These are phyloP conservation scores for Pocillopora damicornis DNA, from an alignment of 64 coral and sea anemone genomes.

Conservation along the genomic window DNA sequence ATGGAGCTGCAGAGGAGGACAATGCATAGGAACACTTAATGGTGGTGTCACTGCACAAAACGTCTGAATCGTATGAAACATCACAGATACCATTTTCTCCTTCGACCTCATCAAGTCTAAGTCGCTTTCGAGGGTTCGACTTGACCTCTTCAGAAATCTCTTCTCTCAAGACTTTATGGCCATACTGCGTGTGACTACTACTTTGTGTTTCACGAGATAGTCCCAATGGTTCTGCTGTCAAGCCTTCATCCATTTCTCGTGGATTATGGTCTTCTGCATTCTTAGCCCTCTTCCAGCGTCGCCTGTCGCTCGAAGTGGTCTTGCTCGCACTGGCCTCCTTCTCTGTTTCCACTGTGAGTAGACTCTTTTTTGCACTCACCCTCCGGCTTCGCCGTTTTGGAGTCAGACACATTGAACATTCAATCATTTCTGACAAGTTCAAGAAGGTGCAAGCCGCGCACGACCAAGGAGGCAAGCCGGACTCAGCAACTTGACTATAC, in stretches of 20 bases:
- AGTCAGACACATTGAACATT: conserved; percentile 80
- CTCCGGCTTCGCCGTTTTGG: conserved; percentile 46
- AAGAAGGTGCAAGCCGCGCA: conserved; percentile 71
- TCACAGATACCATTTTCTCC: neutral
- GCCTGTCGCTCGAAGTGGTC: neutral
- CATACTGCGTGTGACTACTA: neutral
- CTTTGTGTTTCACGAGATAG: neutral
- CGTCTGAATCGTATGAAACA: neutral
- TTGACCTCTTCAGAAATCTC: neutral
- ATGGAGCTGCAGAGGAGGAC: neutral
- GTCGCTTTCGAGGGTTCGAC: conserved; percentile 7
- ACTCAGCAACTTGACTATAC: neutral
- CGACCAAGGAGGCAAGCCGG: conserved; percentile 47
- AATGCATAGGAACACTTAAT: neutral
- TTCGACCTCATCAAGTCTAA: neutral
- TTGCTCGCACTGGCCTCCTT: neutral
- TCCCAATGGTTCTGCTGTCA: neutral
- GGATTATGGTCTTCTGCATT: neutral
- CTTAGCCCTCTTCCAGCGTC: neutral
- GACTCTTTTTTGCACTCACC: neutral
- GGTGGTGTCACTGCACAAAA: neutral
- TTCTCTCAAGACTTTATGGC: neutral
- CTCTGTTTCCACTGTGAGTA: neutral
- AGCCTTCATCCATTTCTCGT: neutral
- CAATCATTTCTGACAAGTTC: conserved; percentile 80